phyloP scores from a whole-genome alignment of 1,140 invertebrate species.

The Helicoverpa zea region DNA sequence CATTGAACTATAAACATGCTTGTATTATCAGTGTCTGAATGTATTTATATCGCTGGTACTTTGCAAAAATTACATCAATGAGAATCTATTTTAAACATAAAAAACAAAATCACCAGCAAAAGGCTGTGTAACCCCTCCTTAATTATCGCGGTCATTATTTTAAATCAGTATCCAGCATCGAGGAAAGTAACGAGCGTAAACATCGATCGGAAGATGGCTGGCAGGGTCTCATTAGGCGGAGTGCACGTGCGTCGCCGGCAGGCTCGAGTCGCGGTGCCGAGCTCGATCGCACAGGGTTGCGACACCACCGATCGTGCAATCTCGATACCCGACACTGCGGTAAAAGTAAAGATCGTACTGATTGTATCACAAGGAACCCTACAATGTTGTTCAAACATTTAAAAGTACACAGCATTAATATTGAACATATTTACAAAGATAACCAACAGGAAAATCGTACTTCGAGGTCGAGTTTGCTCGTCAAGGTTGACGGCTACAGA shows the following conservation, averaged over 20 bases:
- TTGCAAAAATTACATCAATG: not conserved
- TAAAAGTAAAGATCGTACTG: conserved; percentile 38
- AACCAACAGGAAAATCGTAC: conserved; percentile 34
- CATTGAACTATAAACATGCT: not conserved
- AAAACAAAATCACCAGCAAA: conserved; percentile 18
- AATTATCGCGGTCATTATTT: conserved; percentile 46
- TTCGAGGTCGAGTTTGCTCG: conserved; percentile 25
- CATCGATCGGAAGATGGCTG: conserved; percentile 71
- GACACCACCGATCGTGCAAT: conserved; percentile 49
- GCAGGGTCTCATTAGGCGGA: conserved; percentile 72
- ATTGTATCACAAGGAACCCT: conserved; percentile 23
- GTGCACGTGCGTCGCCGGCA: conserved; percentile 80
- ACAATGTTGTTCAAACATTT: conserved; percentile 19
- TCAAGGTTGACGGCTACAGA: conserved; percentile 28
- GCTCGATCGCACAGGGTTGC: conserved; percentile 50
- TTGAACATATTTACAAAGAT: conserved; percentile 19
- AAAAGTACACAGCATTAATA: conserved; percentile 3
- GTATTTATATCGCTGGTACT: not conserved
- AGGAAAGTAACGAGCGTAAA: conserved; percentile 52
- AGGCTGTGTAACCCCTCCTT: not conserved
- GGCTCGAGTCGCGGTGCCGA: conserved; percentile 42
- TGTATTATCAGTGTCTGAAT: not conserved
- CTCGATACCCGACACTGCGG: conserved; percentile 38
- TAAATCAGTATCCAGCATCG: conserved; percentile 46
- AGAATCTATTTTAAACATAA: not conserved